phyloP scores from a whole-genome alignment of 2,888 invertebrate species.

The Dysmachus trigonus region DNA sequence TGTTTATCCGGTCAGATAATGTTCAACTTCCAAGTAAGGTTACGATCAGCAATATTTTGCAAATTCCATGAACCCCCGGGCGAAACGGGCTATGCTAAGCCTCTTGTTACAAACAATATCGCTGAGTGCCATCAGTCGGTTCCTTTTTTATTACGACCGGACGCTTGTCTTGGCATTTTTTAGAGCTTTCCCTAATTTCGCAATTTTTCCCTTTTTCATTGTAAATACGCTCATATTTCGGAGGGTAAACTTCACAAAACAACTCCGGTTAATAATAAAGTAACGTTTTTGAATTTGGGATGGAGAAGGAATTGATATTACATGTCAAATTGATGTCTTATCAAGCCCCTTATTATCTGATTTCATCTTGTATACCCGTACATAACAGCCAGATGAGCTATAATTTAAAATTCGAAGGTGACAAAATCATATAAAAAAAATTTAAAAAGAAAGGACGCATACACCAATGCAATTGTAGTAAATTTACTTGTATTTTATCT shows the following conservation, averaged over 20 bases:
- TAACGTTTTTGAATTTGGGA: neutral
- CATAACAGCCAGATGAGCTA: neutral
- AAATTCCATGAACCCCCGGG: neutral
- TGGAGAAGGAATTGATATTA: neutral
- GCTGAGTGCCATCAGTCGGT: neutral
- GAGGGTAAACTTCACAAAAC: neutral
- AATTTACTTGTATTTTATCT: neutral
- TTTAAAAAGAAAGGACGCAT: neutral
- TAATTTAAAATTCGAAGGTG: neutral
- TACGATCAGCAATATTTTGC: conserved; percentile 27
- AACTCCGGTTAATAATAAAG: neutral
- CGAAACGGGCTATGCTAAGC: neutral
- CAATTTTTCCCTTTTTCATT: neutral
- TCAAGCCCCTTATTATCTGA: neutral
- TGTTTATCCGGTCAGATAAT: conserved; percentile 41
- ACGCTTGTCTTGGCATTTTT: neutral
- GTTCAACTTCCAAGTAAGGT: conserved; percentile 37
- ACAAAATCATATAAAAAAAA: neutral
- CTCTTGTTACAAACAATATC: conserved; percentile 29
- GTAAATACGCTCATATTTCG: neutral
- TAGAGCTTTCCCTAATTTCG: conserved; percentile 4
- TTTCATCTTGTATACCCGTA: neutral
- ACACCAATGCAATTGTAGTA: neutral
- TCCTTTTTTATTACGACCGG: conserved; percentile 1
- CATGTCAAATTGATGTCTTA: neutral